Evolutionary conservation across 2,888 invertebrate genomes (phyloP).

Genomic region (Megamerina dolium): DNA sequence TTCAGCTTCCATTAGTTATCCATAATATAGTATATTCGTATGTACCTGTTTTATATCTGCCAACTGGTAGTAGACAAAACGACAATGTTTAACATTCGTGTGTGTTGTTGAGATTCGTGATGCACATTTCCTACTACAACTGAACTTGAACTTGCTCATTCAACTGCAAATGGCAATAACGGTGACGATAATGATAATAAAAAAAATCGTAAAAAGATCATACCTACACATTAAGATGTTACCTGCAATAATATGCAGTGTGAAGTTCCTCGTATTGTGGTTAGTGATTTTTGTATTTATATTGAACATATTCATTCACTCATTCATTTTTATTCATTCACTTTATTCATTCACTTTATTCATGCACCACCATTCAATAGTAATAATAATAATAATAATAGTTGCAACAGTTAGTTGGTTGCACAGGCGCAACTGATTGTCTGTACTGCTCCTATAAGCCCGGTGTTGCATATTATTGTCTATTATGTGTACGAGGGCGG

Average conservation of each 20-base stretch:
- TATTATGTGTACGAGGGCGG: no score
- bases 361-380: no score
- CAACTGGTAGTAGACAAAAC: background rate
- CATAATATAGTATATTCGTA: slow-evolving; percentile 7
- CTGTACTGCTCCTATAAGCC: no score
- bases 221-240: background rate
- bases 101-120: no score
- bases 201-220: background rate
- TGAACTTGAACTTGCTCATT: slow-evolving; percentile 26
- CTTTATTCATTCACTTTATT: no score
- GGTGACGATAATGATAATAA: background rate
- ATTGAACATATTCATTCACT: background rate
- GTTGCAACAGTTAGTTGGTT: no score
- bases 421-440: no score
- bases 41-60: background rate
- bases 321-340: background rate
- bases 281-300: no score
- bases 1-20: background rate
- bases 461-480: no score
- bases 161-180: background rate
- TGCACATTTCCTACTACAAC: slow-evolving; percentile 30
- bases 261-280: no score
- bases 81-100: no score
- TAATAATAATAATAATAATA: no score
- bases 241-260: background rate